phyloP scores from a whole-genome alignment of 1,140 invertebrate species.

The Lordiphosa collinella region DNA sequence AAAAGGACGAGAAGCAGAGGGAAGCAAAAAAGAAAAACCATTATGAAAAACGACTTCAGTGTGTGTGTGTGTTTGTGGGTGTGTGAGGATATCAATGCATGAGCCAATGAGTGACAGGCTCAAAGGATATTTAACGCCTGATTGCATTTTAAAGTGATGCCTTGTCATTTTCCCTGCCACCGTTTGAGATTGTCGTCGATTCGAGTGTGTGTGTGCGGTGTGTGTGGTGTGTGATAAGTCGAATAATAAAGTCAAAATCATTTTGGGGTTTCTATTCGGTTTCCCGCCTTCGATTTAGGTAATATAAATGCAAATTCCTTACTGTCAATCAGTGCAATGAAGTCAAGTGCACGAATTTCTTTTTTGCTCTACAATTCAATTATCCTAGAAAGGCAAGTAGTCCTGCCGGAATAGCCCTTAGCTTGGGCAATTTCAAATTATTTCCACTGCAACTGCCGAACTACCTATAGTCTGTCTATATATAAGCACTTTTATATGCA shows the following conservation, averaged over 20 bases:
- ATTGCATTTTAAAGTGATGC: conserved; percentile 65
- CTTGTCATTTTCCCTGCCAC: conserved; percentile 33
- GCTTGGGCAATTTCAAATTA: conserved; percentile 38
- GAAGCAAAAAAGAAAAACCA: conserved; percentile 30
- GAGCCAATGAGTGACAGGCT: conserved; percentile 55
- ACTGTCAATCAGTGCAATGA: conserved; percentile 53
- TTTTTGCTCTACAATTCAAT: conserved; percentile 57
- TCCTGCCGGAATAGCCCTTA: no score
- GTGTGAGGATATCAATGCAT: conserved; percentile 45
- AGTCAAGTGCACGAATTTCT: conserved; percentile 59
- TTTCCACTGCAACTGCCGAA: background rate
- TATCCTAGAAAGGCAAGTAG: conserved; percentile 1
- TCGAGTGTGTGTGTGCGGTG: conserved; percentile 2
- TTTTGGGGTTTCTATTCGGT: conserved; percentile 13
- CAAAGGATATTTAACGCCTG: conserved; percentile 68
- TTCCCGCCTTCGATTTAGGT: conserved; percentile 2
- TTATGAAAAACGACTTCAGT: conserved; percentile 31
- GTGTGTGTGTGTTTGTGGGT: background rate
- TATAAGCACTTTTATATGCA: no score
- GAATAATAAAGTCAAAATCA: conserved; percentile 47
- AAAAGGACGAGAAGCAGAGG: conserved; percentile 2
- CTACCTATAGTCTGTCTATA: no score
- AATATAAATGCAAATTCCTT: conserved; percentile 56
- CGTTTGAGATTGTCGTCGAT: conserved; percentile 1
- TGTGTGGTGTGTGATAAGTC: conserved; percentile 25